phyloP scores from a whole-genome alignment of 2,888 invertebrate species.

The Aphodius granarius region DNA sequence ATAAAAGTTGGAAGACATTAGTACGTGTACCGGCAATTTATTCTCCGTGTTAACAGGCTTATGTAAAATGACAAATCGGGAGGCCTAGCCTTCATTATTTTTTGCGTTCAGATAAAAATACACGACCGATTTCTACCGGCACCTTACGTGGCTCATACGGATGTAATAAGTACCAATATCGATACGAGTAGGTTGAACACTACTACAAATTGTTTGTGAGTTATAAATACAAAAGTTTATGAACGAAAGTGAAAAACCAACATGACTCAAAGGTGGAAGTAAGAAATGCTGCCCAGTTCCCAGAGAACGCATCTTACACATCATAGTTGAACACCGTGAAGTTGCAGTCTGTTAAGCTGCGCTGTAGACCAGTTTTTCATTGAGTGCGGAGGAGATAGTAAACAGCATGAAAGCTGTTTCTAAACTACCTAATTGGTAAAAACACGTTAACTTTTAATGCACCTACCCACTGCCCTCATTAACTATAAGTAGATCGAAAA shows the following conservation, averaged over 20 bases:
- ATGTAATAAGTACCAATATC: not conserved
- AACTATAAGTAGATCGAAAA: not conserved
- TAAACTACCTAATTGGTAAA: no score
- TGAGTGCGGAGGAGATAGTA: no score
- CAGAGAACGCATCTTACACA: no score
- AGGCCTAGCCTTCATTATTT: not conserved
- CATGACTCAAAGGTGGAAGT: no score
- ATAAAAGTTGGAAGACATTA: not conserved
- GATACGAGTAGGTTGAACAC: not conserved
- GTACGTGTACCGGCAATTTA: not conserved
- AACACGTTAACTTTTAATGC: not conserved
- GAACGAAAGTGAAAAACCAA: no score
- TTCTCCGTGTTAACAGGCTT: not conserved
- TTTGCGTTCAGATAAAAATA: not conserved
- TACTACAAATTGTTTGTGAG: no score
- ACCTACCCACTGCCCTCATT: not conserved
- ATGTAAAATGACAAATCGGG: not conserved
- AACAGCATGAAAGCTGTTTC: no score
- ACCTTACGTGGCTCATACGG: not conserved
- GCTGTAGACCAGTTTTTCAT: no score
- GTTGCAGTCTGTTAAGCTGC: no score
- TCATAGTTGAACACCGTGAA: no score
- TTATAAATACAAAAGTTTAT: no score
- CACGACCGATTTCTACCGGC: not conserved
- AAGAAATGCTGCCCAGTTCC: no score